These are phyloP conservation scores for Pseudeuparius sepicola DNA, from an alignment of 2,888 invertebrate genomes.

Conservation along the genomic window DNA sequence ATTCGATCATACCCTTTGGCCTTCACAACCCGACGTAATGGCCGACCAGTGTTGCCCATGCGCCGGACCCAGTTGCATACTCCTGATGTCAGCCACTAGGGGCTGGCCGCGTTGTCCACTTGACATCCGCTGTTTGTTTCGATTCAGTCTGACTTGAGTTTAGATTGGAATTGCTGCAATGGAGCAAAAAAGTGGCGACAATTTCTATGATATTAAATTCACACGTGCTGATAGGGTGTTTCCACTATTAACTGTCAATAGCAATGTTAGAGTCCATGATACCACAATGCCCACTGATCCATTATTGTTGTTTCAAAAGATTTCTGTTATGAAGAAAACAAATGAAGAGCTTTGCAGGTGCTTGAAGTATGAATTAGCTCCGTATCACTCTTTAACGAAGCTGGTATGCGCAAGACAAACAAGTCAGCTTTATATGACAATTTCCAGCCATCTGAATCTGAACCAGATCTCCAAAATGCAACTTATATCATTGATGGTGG, in stretches of 20 bases:
- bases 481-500: constrained; percentile 26
- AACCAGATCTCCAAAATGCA: too few relatives aligned
- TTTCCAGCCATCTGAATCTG: too few relatives aligned
- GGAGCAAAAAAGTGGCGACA: constrained; percentile 25
- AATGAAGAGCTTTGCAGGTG: constrained; percentile 16
- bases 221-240: constrained; percentile 28
- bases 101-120: too few relatives aligned
- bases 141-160: too few relatives aligned
- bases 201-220: constrained; percentile 27
- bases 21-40: too few relatives aligned
- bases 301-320: constrained; percentile 18
- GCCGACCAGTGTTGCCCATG: too few relatives aligned
- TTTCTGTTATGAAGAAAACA: constrained; percentile 23
- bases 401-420: constrained; percentile 18
- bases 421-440: constrained; percentile 13
- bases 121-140: too few relatives aligned
- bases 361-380: constrained; percentile 26
- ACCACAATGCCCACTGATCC: constrained; percentile 21
- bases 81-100: too few relatives aligned
- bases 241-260: constrained; percentile 25
- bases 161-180: constrained; percentile 26
- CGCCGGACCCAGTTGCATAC: too few relatives aligned
- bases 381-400: constrained; percentile 27
- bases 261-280: constrained; percentile 26
- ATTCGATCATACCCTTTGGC: too few relatives aligned